Conservation (phyloP, 2,113 vertebrate genomes). For the Eonycteris spelaea region DNA sequence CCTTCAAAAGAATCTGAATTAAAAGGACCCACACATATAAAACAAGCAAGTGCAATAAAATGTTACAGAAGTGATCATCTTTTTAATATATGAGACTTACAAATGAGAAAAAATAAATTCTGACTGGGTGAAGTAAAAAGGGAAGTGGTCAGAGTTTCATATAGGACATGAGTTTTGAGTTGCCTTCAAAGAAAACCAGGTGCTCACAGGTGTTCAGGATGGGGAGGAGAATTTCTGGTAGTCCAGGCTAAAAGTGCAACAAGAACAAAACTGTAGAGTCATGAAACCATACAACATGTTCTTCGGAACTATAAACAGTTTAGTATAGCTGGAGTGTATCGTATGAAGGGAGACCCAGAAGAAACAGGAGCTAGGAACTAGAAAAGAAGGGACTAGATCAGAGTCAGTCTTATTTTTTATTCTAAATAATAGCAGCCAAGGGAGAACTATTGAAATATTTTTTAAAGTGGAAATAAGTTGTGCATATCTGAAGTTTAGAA, state of each 20-base stretch:
- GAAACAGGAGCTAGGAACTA: neutral
- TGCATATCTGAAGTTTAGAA: neutral
- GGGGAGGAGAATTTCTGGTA: neutral
- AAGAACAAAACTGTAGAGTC: neutral
- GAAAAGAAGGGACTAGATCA: neutral
- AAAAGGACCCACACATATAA: neutral
- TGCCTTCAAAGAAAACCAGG: constrained; percentile 44
- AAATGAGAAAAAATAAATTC: constrained; percentile 18
- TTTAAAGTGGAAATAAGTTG: neutral
- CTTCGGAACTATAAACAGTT: neutral
- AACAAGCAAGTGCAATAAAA: constrained; percentile 3
- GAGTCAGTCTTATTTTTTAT: neutral
- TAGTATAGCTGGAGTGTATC: neutral
- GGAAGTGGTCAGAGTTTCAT: constrained; percentile 52
- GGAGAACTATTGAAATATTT: neutral
- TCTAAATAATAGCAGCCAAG: neutral
- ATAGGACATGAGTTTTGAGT: neutral
- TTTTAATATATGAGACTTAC: neutral
- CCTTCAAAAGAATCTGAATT: constrained; percentile 24
- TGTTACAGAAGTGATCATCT: neutral
- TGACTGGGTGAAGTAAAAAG: neutral
- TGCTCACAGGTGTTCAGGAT: constrained; percentile 51
- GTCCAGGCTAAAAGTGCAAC: neutral
- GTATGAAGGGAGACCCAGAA: neutral
- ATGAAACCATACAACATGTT: neutral